A percentile compares a stretch with the other conserved stretches of the same genome.
phyloP scores from a whole-genome alignment of 2,797 vertebrate genomes.

The Tauraco hartlaubi region DNA sequence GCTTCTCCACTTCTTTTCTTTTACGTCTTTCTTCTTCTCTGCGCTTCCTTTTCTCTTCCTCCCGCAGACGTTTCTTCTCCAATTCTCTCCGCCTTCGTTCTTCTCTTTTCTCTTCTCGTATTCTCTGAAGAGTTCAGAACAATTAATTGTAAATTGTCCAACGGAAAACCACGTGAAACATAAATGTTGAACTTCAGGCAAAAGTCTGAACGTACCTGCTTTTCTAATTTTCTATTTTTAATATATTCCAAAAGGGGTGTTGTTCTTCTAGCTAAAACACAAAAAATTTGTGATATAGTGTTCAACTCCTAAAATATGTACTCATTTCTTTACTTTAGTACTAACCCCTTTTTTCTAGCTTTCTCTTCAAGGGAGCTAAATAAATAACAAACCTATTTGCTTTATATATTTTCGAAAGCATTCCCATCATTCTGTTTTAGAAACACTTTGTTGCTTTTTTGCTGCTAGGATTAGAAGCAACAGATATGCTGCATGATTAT shows the following conservation, averaged over 20 bases:
- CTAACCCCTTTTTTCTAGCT: constrained; percentile 31
- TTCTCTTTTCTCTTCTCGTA: constrained; percentile 97
- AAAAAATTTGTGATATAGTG: constrained; percentile 73
- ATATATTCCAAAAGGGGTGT: constrained; percentile 99
- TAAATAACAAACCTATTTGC: not conserved
- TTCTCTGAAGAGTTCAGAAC: constrained; percentile 83
- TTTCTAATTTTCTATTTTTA: constrained; percentile 98
- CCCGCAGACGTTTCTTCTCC: constrained; percentile 93
- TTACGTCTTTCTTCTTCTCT: constrained; percentile 94
- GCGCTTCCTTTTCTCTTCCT: constrained; percentile 95
- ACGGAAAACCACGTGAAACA: not conserved
- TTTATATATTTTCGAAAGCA: not conserved
- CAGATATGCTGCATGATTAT: not conserved
- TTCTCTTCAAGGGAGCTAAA: constrained; percentile 37
- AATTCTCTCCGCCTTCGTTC: constrained; percentile 92
- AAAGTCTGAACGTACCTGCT: constrained; percentile 88
- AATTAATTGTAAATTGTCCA: constrained; percentile 17
- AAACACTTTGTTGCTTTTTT: not conserved
- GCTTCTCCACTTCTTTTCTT: constrained; percentile 93
- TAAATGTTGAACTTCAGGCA: constrained; percentile 47
- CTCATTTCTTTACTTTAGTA: constrained; percentile 54
- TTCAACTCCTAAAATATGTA: constrained; percentile 69
- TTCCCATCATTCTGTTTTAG: not conserved
- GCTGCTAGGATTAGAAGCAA: not conserved
- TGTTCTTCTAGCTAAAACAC: constrained; percentile 93